Evolutionary conservation across 2,888 invertebrate species (phyloP), one percentile per base, ranked within the genome.

Genomic region (Nemoura dubitans): DNA sequence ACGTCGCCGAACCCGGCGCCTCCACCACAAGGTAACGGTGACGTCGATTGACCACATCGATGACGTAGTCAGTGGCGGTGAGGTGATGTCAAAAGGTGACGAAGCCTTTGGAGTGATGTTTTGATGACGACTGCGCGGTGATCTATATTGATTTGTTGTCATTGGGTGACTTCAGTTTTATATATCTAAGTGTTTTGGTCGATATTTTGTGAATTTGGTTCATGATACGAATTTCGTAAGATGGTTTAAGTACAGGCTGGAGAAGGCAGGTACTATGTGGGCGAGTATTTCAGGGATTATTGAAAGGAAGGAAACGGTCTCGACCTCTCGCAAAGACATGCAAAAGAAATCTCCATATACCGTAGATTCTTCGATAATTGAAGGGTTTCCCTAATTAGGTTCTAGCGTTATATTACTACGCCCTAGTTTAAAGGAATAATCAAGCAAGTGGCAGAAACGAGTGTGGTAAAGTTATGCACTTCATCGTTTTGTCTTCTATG

Each of bases 1-100:
- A 88, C 87, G 26, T 88, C 88, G 26, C 88, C 88, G 77, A 83
- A 87, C 28, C 88, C 88, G 36, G 88, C 88, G 76, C 30, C 87
- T 80, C 43, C 87, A 59, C 80, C 78, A 6, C 86, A 87, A 87
- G 85, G 86, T 86, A 36, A 36, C 36, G 36, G 36, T 36, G 36
- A 36, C 36, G 36, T 36, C n/a, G n/a, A n/a, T n/a, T n/a, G n/a
- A n/a, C n/a, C n/a, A 36, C 3, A 36, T 6, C 10, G 36, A 36
- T 10, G 36, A 10, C 36, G 59, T 21, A 14, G 59, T 59, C 59
- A 59, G 59, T 59, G 59, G n/a, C 10, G 36, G 36, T 10, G 3
- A 36, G 10, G 59, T 59, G 59, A 59, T 7, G 59, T 59, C 10
- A 21, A 59, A 59, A 59, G 21, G 21, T 59, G 59, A 59, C 59